A percentile compares a stretch with the other conserved stretches of the same genome.
Evolutionary conservation across 37 sponge, comb jelly and placozoan species (phyloP).

Genomic region (Diacarnus erythraeanus): DNA sequence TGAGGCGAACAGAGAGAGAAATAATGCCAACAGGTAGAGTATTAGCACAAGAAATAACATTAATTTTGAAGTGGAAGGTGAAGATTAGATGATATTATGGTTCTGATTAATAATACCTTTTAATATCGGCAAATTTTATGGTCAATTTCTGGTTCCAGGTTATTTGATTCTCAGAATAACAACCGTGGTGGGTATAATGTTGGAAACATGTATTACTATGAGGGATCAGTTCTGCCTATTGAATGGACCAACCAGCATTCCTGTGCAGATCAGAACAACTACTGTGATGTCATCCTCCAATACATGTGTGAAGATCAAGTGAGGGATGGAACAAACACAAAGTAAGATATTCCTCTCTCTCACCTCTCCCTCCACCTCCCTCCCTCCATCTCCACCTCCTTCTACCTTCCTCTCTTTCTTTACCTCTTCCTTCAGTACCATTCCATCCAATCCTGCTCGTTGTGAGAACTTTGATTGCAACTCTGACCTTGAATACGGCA

Average conservation of each 20-base stretch:
- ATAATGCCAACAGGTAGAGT: slow-evolving; percentile 91
- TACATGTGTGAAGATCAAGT: slow-evolving; percentile 92
- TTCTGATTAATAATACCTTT: neutral
- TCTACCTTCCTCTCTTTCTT: neutral
- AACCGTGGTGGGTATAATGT: slow-evolving; percentile 98
- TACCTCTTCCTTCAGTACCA: slow-evolving; percentile 74
- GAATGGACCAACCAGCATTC: slow-evolving; percentile 99
- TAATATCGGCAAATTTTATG: too few species aligned
- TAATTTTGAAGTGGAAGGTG: neutral
- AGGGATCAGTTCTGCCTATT: slow-evolving; percentile 76
- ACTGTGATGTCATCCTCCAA: slow-evolving; percentile 93
- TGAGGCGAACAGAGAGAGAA: slow-evolving; percentile 83
- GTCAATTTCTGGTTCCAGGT: slow-evolving; percentile 22
- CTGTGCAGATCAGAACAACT: slow-evolving; percentile 92
- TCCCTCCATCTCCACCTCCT: too few species aligned
- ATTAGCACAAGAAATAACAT: neutral
- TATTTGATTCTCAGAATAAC: slow-evolving; percentile 99
- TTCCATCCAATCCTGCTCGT: slow-evolving; percentile 71
- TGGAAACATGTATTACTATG: slow-evolving; percentile 94
- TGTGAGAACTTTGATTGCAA: slow-evolving; percentile 91
- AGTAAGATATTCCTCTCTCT: slow-evolving; percentile 23
- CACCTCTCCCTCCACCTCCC: neutral
- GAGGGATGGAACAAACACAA: slow-evolving; percentile 93
- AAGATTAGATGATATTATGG: neutral
- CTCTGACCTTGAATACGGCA: slow-evolving; percentile 90